Evolutionary conservation across 2,113 vertebrate genomes (phyloP), one percentile per base, ranked within the genome.

Genomic region (human (Homo sapiens)): DNA sequence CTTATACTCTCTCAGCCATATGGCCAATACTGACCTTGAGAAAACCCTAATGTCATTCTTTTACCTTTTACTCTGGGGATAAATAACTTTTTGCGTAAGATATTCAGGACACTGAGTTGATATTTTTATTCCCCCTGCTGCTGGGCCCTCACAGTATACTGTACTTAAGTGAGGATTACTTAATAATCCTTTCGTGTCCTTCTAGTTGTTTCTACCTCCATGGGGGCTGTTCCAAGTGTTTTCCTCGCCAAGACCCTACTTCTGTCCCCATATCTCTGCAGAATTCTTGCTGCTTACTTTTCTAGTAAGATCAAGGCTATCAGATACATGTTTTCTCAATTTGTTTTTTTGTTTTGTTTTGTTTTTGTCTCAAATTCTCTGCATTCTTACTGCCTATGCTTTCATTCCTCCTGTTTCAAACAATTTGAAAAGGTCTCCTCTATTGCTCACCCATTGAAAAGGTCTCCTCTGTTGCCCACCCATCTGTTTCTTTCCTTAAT

Each of bases 401-500:
- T 90, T 40, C 38, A 68, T 82, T 92, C 75, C 45, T 79, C n/a
- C 25, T 89, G 85, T 78, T 96, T 80, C 72, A 80, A 68, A 91
- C 78, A 90, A 73, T 6, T 57, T 57, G 25, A 32, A 70, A 40
- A 88, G 57, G 18, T 55, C 35, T 93, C 73, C 22, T 66, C 3
- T 81, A 86, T 0, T 27, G 40, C 20, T 79, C 70, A 93, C 32
- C 32, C 45, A 88, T 35, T 57, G 32, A n/a, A 75, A 40, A 88
- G 66, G 23, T 55, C 35, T 93, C 73, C 22, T 66, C 3, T 81
- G 86, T 0, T 27, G 40, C 25, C 73, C 70, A 93, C 25, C 27
- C 45, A 88, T 35, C 68, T 79, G 8, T 40, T 79, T 91, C 59
- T 96, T 50, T 20, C 57, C 38, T 50, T 35, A 61, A 4, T 87